Evolutionary conservation across 2,113 vertebrate species (phyloP), one percentile per base, ranked within the genome.

Genomic region (Phrynosoma platyrhinos): DNA sequence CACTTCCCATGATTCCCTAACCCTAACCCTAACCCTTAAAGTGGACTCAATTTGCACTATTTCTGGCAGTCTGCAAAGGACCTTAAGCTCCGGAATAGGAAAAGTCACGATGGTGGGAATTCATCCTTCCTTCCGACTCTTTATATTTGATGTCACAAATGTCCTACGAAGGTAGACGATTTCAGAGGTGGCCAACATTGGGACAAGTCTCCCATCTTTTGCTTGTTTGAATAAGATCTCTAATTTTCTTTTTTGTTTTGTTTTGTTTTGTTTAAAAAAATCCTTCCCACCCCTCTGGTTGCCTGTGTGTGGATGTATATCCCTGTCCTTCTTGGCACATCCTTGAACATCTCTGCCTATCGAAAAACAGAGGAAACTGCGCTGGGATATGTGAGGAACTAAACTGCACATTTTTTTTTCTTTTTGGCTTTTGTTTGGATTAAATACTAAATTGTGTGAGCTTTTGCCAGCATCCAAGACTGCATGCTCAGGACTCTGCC

Each of bases 341-440:
- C 95, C 91, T 95, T 87, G 97, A 96, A 93, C 95, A 78, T 91
- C 92, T 93, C 94, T 95, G 95, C 92, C 90, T 80, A 88, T 91
- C 94, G 95, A 93, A 92, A 95, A 96, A 95, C 97, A 99, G 99
- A 99, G 99, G 98, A 99, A 99, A 97, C 98, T 99, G 91, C 98
- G 98, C 97, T 99, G 99, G 99, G 98, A 99, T 98, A 98, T 99
- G 99, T 99, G 98, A 99, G 98, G 96, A 96, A 92, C 1, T 18
- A 89, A 93, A 85, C 16, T 69, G 94, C 92, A 64, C 86, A 88
- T 72, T 40, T 13, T 9, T 66, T 27, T 14, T 66, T 30, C 13
- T 68, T 30, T 30, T 30, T 36, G 68, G 25, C 25, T 32, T 52
- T 47, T 4, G 91, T 89, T 74, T 92, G 88, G 87, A 80, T 92